Conservation (phyloP, 2,888 invertebrate species). For the Listrodromus nycthemerus region DNA sequence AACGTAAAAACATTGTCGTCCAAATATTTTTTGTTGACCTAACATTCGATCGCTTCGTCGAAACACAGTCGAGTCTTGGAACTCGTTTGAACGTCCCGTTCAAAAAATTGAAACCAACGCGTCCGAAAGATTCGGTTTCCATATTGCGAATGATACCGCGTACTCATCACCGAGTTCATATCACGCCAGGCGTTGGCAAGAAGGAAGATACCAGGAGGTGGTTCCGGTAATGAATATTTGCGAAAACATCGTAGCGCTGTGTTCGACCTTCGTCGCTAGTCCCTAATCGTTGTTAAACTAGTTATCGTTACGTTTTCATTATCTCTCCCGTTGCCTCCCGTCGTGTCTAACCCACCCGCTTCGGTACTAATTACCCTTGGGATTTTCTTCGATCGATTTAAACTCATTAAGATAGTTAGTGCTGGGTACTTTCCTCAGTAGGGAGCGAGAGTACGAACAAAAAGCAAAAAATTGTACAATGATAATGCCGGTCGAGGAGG, state of each 20-base stretch:
- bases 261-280: constrained; percentile 66
- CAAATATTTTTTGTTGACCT: neutral
- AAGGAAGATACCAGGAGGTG: constrained; percentile 15
- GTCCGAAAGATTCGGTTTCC: neutral
- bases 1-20: neutral
- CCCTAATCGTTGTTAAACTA: constrained; percentile 67
- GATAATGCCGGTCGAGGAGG: constrained; percentile 12
- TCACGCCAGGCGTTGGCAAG: neutral
- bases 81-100: neutral
- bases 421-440: constrained; percentile 17
- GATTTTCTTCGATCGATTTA: constrained; percentile 62
- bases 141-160: neutral
- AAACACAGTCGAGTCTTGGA: neutral
- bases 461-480: constrained; percentile 32
- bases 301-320: constrained; percentile 70
- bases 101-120: neutral
- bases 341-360: constrained; percentile 17
- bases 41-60: neutral
- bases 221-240: constrained; percentile 56
- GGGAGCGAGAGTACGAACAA: neutral
- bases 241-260: constrained; percentile 69
- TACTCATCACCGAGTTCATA: constrained; percentile 26
- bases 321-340: constrained; percentile 70
- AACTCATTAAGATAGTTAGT: constrained; percentile 55
- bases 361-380: constrained; percentile 64